Conservation (phyloP, 2,113 vertebrate genomes). For the Pongo abelii region DNA sequence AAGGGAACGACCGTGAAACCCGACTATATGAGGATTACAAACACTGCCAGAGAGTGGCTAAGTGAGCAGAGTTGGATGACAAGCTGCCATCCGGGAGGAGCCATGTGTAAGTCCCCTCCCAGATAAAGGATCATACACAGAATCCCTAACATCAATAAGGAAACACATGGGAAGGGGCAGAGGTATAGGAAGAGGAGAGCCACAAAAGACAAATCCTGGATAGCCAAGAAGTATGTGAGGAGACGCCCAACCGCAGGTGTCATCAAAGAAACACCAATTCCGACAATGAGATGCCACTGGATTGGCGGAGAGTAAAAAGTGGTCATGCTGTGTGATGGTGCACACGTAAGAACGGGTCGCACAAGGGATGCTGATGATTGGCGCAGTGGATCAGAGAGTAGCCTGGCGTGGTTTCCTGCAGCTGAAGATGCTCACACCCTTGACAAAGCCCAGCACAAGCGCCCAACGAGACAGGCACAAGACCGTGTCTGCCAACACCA, state of each 20-base stretch:
- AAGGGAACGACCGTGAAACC: neutral
- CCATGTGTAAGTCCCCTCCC: neutral
- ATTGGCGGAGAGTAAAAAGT: neutral
- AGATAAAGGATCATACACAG: accelerated
- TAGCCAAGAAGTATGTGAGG: no score
- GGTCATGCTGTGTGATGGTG: accelerated
- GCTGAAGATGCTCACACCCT: neutral
- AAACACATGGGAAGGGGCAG: accelerated
- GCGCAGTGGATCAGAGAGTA: neutral
- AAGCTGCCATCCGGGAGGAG: neutral
- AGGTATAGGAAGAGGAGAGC: neutral
- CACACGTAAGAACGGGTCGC: accelerated
- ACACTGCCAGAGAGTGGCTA: neutral
- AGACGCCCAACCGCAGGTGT: accelerated
- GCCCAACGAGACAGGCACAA: accelerated
- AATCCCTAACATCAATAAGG: neutral
- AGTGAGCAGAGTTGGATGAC: neutral
- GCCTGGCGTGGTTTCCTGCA: accelerated
- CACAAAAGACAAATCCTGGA: neutral
- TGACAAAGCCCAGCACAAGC: neutral
- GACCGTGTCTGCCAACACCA: accelerated
- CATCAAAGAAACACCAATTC: neutral
- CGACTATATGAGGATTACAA: neutral
- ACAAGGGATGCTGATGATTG: neutral
- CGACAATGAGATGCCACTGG: accelerated